A percentile compares a stretch with the other conserved stretches of the same genome.
Conservation (phyloP, 2,113 vertebrate genomes). For the Corythornis vintsioides region DNA sequence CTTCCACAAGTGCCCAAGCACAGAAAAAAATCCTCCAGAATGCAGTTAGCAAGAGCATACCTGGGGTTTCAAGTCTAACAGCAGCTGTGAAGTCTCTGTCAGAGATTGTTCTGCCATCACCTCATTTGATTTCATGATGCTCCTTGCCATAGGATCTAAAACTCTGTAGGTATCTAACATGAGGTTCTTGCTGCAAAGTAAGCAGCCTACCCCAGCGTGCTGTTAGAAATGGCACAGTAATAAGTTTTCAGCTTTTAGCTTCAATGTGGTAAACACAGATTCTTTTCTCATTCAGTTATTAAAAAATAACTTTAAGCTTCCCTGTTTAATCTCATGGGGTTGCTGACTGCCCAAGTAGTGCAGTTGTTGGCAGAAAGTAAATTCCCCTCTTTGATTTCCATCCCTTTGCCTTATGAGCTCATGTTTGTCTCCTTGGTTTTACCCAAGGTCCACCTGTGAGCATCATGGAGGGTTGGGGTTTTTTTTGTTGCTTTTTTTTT, state of each 20-base stretch:
- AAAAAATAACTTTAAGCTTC: neutral
- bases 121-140: neutral
- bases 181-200: neutral
- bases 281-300: neutral
- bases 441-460: neutral
- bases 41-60: neutral
- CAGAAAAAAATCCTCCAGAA: neutral
- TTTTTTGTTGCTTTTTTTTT: neutral
- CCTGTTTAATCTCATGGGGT: neutral
- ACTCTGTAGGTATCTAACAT: neutral
- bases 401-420: neutral
- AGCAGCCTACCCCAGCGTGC: neutral
- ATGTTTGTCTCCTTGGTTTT: neutral
- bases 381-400: neutral
- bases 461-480: neutral
- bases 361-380: neutral
- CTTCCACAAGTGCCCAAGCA: fast-evolving
- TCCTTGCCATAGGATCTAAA: neutral
- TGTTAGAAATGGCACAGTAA: neutral
- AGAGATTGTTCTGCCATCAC: neutral
- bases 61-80: neutral
- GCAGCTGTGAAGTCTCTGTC: neutral
- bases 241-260: neutral
- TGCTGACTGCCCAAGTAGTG: neutral
- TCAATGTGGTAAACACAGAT: neutral